Base-by-base conservation (phyloP, 2,797 vertebrate genomes). In the Siniperca undulata region DNA sequence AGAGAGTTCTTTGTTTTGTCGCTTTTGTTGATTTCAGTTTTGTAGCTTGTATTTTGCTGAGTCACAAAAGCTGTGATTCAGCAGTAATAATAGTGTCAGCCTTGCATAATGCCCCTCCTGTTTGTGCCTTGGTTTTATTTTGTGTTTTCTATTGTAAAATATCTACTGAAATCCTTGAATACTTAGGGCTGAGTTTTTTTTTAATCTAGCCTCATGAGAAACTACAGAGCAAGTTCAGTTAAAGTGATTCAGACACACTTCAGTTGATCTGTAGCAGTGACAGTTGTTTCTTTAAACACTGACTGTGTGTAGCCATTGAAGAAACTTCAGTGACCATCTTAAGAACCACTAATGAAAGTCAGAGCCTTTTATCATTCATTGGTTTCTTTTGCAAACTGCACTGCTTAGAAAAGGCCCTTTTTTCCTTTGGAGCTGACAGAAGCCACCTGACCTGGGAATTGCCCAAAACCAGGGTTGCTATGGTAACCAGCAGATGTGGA, bases 401-500 rank as follows among this genome's bases (percentile, higher is more conserved):
- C 77, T 58, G 72, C 61, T 46, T 56, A 76, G 34, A 84, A 92
- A 88, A 80, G 19, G 56, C 64, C 66, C 27, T 4, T 73, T 73
- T 66, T 68, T 52, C 46, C 6, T 76, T 77, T 61, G 22, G 70
- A 87, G 87, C 90, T 85, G 87, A 94, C 92, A 91, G 86, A 94
- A 93, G 92, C 85, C 90, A 94, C 89, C 86, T 91, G 92, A 93
- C 91, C 87, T 87, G 92, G 90, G 92, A 93, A 93, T 91, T 89
- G 87, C 82, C 91, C 87, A 70, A 92, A 92, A 86, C 42, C 73
- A 12, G 14, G 83, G 95, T 95, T 95, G 90, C 92, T 66, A 91
- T 94, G 93, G 94, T 81, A 94, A 95, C 94, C 87, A 62, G 88
- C 88, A 92, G 91, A 96, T 93, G 93, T 95, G 89, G 92, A 90